phyloP scores from a whole-genome alignment of 2,797 vertebrate species.

The Manis javanica region DNA sequence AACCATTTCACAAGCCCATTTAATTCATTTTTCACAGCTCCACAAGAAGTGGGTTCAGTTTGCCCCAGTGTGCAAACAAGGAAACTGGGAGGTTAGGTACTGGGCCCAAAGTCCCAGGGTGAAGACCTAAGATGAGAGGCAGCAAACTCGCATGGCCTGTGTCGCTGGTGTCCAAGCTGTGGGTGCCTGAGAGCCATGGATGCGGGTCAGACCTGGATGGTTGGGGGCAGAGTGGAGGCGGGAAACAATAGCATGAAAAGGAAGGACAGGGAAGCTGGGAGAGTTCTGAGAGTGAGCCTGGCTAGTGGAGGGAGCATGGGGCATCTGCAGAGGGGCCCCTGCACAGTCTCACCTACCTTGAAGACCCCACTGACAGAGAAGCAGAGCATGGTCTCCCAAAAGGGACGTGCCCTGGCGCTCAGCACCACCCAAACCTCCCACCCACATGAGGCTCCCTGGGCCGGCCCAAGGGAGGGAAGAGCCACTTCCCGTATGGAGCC shows the following conservation, averaged over 20 bases:
- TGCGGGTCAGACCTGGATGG: neutral
- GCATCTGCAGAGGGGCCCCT: too few relatives aligned
- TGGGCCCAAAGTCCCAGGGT: neutral
- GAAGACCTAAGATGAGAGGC: neutral
- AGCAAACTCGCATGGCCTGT: neutral
- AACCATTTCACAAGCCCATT: neutral
- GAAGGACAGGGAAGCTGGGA: too few relatives aligned
- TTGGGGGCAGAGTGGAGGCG: too few relatives aligned
- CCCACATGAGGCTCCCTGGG: neutral
- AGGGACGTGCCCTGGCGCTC: neutral
- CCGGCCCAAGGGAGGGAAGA: neutral
- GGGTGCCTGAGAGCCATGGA: neutral
- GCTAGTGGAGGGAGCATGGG: too few relatives aligned
- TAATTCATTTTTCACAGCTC: neutral
- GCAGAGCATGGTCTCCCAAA: conserved; percentile 50
- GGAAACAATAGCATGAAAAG: too few relatives aligned
- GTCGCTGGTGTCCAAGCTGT: neutral
- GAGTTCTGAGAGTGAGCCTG: too few relatives aligned
- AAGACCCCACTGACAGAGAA: conserved; percentile 39
- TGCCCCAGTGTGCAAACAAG: neutral
- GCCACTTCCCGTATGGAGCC: conserved; percentile 2
- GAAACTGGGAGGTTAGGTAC: neutral
- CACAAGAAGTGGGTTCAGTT: too few relatives aligned
- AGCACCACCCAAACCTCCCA: neutral
- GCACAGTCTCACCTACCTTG: neutral